Percentiles rank a stretch among this genome's conserved stretches.
These are phyloP conservation scores for Chlorodrepanis virens DNA, from an alignment of 2,113 vertebrate genomes.

Conservation along the genomic window DNA sequence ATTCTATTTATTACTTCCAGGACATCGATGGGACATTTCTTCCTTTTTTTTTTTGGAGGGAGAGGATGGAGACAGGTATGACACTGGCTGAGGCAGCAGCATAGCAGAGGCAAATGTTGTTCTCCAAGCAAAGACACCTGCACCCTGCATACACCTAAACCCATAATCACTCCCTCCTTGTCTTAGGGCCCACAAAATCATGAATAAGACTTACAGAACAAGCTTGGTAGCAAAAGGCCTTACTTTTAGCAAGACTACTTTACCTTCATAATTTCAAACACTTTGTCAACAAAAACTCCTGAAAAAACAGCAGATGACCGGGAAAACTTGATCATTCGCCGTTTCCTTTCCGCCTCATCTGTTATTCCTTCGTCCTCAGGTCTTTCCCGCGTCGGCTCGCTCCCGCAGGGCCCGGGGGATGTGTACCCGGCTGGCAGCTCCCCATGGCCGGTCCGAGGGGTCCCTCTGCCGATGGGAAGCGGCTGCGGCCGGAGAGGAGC, in stretches of 20 bases:
- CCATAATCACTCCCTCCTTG: neutral
- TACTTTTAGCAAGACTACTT: neutral
- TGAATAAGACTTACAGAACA: neutral
- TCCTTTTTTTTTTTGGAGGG: neutral
- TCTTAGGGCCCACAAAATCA: neutral
- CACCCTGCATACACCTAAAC: neutral
- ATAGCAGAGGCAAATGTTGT: neutral
- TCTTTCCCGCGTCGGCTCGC: slow-evolving; percentile 38
- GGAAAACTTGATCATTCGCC: slow-evolving; percentile 10
- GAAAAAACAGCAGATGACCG: neutral
- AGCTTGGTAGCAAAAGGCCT: neutral
- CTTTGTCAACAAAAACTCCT: neutral
- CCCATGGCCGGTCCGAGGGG: neutral
- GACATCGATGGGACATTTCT: neutral
- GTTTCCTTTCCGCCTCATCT: neutral
- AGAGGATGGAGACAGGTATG: rapidly evolving
- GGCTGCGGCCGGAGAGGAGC: neutral
- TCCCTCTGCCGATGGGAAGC: slow-evolving; percentile 33
- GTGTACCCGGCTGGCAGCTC: neutral
- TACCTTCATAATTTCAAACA: neutral
- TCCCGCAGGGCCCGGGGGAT: neutral
- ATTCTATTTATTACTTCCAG: neutral
- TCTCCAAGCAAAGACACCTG: neutral
- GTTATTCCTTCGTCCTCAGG: neutral
- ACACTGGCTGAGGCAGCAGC: neutral